phyloP scores from a whole-genome alignment of 2,888 invertebrate genomes.

The Rhagonycha lutea region DNA sequence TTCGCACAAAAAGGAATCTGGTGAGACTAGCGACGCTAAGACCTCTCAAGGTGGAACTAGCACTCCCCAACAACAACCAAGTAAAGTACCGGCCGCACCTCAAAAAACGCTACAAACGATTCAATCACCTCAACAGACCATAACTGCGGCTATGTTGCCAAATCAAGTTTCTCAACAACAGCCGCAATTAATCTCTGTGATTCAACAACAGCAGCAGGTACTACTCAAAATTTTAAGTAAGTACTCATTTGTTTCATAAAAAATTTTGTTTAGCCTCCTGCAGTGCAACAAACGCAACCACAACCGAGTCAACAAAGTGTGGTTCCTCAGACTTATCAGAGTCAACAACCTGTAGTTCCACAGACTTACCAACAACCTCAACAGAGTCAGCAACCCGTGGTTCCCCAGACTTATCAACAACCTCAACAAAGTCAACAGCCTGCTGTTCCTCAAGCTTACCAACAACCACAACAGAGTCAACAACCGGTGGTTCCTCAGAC shows the following conservation, averaged over 20 bases:
- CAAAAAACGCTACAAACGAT: slow-evolving; percentile 24
- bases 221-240: too few relatives aligned
- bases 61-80: slow-evolving; percentile 14
- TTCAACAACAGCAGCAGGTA: slow-evolving; percentile 12
- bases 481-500: neutral
- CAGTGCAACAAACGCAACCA: slow-evolving; percentile 2
- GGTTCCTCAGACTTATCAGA: neutral
- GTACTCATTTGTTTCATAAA: neutral
- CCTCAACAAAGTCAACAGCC: neutral
- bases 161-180: neutral
- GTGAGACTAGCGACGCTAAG: slow-evolving; percentile 24
- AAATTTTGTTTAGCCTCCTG: neutral
- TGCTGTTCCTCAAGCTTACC: neutral
- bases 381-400: neutral
- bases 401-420: too few relatives aligned
- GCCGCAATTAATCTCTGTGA: neutral
- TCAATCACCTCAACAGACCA: slow-evolving; percentile 13
- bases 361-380: neutral
- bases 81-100: slow-evolving; percentile 18
- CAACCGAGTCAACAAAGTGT: neutral
- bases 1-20: slow-evolving; percentile 46
- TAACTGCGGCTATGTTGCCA: slow-evolving; percentile 15
- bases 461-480: neutral
- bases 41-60: neutral
- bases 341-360: neutral